Evolutionary conservation across 2,888 invertebrate genomes (phyloP), one percentile per base, ranked within the genome.

Genomic region (Andrena haemorrhoa): DNA sequence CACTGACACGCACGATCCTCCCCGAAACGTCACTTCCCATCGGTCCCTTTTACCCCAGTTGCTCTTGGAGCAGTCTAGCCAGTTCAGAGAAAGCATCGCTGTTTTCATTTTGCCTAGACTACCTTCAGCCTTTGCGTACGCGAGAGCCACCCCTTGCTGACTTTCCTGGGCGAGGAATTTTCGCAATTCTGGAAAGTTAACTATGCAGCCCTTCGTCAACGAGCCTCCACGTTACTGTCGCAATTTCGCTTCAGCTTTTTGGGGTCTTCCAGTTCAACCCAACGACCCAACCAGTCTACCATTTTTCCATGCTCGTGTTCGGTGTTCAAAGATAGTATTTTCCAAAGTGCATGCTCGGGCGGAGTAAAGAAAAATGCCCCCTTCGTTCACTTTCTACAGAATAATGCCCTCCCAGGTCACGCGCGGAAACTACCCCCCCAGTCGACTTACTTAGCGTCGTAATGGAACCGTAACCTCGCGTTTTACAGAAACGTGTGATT

Each of bases 401-500:
- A 41, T 16, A 41, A 41, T 20, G 10, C 23, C 4, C 53, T 53
- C 23, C 16, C 10, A 10, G 3, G 2, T 53, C 10, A 0, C 2
- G 10, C 53, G 20, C 23, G 10, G 53, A 23, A 20, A 10, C 53
- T 20, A 56, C 20, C 10, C 20, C 20, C 56, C n/a, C n/a, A 7
- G 1, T 23, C 23, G 26, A 56, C 23, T 56, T 56, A 23, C 47
- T 16, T 56, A 10, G 1, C 53, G 8, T 8, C 10, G 23, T 20
- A 23, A 41, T 58, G 35, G 23, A 53, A 41, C 68, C 69, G 41
- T 29, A 12, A 26, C 47, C 63, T 47, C 56, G 23, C 41, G 49
- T 51, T 71, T 61, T 60, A 49, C 61, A 8, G 51, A 53, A 26
- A 23, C 26, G 10, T 49, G 51, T 83, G 68, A 75, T 83, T 83